These are phyloP conservation scores for Sciurus vulgaris DNA, from an alignment of 2,797 vertebrate genomes.

Conservation along the genomic window DNA sequence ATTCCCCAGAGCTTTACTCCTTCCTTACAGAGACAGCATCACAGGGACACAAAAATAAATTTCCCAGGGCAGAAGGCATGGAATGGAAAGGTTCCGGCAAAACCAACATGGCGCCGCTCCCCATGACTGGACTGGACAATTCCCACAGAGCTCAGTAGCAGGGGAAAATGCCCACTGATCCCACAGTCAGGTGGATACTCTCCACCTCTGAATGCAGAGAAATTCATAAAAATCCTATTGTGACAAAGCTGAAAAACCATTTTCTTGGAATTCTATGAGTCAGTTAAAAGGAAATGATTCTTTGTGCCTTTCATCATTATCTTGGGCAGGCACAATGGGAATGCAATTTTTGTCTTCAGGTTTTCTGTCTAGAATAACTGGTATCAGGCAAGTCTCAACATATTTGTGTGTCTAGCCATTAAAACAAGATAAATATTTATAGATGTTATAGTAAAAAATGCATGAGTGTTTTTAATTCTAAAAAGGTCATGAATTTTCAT, in stretches of 20 bases:
- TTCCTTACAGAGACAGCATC: neutral
- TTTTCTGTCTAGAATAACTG: slow-evolving; percentile 27
- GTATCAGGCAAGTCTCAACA: slow-evolving; percentile 27
- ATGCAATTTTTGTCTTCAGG: slow-evolving; percentile 26
- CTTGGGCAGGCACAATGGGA: neutral
- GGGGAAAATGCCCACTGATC: neutral
- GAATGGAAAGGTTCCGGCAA: neutral
- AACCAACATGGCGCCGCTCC: neutral
- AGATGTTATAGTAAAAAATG: slow-evolving; percentile 36
- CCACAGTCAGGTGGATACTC: neutral
- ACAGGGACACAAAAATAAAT: neutral
- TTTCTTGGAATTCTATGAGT: slow-evolving; percentile 48
- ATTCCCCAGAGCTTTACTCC: neutral
- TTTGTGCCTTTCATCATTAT: neutral
- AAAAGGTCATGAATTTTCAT: slow-evolving; percentile 11
- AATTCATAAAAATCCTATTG: neutral
- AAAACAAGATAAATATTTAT: slow-evolving; percentile 55
- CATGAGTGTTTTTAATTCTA: neutral
- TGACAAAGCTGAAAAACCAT: neutral
- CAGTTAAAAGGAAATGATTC: neutral
- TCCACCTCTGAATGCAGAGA: neutral
- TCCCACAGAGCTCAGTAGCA: neutral
- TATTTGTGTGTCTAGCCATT: neutral
- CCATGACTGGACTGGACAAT: neutral
- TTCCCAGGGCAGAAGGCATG: neutral